Evolutionary conservation across 2,113 vertebrate genomes (phyloP), one percentile per base, ranked within the genome.

Genomic region (Oreamnos americanus): DNA sequence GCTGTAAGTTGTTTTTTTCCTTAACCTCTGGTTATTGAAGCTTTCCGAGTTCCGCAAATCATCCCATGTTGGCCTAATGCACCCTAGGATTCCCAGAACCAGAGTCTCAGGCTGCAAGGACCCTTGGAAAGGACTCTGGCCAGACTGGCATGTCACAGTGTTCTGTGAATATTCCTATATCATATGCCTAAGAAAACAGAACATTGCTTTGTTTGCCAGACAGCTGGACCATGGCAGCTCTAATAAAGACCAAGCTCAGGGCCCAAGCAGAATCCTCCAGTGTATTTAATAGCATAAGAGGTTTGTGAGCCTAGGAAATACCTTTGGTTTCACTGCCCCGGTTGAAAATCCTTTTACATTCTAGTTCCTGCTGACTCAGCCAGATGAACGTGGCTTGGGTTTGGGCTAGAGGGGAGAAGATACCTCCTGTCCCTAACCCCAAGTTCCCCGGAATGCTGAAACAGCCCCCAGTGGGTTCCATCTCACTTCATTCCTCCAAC

Each of bases 281-380:
- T 86, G 62, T 47, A 79, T 91, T 55, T 91, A 91, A 87, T 60
- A 97, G 79, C 26, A 51, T 81, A 55, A 57, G 87, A 88, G 51
- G 45, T 82, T 83, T 97, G 94, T 45, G 51, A 89, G 49, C 71
- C 90, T 90, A 84, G 62, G 82, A 96, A 97, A 97, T 96, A 81
- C 62, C 96, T 94, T 87, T 94, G 94, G 92, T 97, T 97, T 97
- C 96, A 74, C 83, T 76, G 78, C 71, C 47, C 85, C 30, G 13
- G 53, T 83, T 95, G 88, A 88, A 97, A 97, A 55, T 39, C 47
- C 81, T 83, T 57, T 53, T 19, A 76, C 4, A 0, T 91, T 82
- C 82, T 85, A 82, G 53, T 88, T 97, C 30, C 67, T 97, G 96
- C 90, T 88, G 89, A 94, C 55, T 98, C 94, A 83, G 96, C 97